phyloP scores from a whole-genome alignment of 2,113 vertebrate species.

The Hippoglossus stenolepis region DNA sequence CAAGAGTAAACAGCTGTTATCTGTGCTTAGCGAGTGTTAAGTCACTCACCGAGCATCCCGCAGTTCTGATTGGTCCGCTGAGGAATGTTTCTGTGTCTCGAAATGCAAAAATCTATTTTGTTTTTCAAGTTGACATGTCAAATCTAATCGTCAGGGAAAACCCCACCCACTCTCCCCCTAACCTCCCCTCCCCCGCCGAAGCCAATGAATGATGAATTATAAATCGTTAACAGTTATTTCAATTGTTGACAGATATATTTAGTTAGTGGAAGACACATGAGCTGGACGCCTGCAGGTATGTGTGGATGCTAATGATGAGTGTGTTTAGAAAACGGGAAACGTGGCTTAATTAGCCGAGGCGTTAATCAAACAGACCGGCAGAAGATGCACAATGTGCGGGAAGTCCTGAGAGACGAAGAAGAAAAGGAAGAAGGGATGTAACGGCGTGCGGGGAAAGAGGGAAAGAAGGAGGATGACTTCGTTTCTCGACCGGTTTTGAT shows the following conservation, averaged over 20 bases:
- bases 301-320: slow-evolving; percentile 3
- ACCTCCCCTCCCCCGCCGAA: neutral
- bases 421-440: neutral
- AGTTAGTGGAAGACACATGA: neutral
- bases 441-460: neutral
- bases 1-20: slow-evolving; percentile 62
- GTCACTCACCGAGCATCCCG: slow-evolving; percentile 16
- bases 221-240: neutral
- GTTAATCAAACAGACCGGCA: slow-evolving; percentile 38
- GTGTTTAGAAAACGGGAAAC: slow-evolving; percentile 38
- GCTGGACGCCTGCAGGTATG: neutral
- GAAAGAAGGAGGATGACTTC: neutral
- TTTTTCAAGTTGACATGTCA: neutral
- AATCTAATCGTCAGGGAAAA: neutral
- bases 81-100: neutral
- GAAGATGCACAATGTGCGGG: neutral
- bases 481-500: neutral
- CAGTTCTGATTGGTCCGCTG: neutral
- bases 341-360: slow-evolving; percentile 43
- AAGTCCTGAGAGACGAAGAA: neutral
- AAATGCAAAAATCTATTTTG: neutral
- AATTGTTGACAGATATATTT: neutral
- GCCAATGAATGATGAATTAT: neutral
- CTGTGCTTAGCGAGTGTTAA: slow-evolving; percentile 50
- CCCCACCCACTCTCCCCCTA: neutral